Conservation (phyloP, 2,888 invertebrate species). For the Muschampia plurimacula region DNA sequence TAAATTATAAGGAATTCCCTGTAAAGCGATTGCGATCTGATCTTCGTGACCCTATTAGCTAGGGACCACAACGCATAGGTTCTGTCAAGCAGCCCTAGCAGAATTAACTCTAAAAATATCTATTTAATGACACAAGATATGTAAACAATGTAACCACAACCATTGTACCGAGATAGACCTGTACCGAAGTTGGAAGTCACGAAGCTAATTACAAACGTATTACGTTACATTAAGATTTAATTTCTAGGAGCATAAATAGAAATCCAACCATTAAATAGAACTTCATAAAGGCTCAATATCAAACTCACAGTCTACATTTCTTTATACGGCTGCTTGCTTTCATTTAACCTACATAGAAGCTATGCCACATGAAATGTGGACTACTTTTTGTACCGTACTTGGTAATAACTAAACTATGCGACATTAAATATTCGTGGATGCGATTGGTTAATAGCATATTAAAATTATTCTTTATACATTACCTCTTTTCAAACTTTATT, state of each 20-base stretch:
- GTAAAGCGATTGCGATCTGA: conserved; percentile 31
- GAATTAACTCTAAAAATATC: conserved; percentile 30
- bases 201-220: conserved; percentile 16
- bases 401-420: background rate
- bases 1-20: conserved; percentile 34
- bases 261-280: conserved; percentile 5
- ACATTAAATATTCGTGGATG: background rate
- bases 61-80: conserved; percentile 33
- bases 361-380: conserved; percentile 1
- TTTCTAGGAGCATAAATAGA: conserved; percentile 13
- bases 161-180: conserved; percentile 28
- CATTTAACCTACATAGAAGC: conserved; percentile 24
- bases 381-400: conserved; percentile 1
- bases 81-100: background rate
- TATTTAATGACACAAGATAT: conserved; percentile 35
- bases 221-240: conserved; percentile 6
- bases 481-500: conserved; percentile 28
- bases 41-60: conserved; percentile 37
- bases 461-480: conserved; percentile 3
- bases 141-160: conserved; percentile 33
- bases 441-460: background rate
- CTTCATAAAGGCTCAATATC: conserved; percentile 19
- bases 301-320: conserved; percentile 16
- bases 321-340: conserved; percentile 10
- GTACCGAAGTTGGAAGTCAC: conserved; percentile 11